phyloP scores from a whole-genome alignment of 1,140 invertebrate species.

The Bombus waltoni region DNA sequence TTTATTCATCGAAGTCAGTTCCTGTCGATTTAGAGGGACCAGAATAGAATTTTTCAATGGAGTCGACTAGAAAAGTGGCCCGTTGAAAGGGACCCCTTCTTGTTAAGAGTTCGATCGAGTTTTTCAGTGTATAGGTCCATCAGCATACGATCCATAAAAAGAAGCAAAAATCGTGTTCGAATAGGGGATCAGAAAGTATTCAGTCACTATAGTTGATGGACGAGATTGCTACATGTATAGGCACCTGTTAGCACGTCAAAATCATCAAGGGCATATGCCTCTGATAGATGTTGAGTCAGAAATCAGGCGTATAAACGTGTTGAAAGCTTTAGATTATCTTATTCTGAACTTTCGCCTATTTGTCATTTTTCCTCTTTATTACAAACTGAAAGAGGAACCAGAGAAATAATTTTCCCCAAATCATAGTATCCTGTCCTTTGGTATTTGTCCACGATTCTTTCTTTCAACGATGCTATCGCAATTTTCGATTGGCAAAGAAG shows the following conservation, averaged over 20 bases:
- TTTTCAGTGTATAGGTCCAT: background rate
- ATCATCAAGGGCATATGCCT: background rate
- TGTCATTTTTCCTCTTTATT: background rate
- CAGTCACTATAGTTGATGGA: conserved; percentile 13
- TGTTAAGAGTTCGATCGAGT: background rate
- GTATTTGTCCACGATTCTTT: background rate
- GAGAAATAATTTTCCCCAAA: background rate
- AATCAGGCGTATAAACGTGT: background rate
- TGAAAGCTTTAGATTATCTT: background rate
- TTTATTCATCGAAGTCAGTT: background rate
- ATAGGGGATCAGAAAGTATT: conserved; percentile 3
- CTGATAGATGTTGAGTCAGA: conserved; percentile 3
- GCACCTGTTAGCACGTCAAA: conserved; percentile 17
- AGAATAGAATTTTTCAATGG: background rate
- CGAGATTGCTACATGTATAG: background rate
- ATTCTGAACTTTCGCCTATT: background rate
- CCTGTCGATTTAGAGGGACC: background rate
- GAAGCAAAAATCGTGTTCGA: background rate
- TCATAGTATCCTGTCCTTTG: too few species aligned
- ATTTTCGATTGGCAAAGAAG: background rate
- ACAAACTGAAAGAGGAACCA: background rate
- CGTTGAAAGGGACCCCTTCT: conserved; percentile 9
- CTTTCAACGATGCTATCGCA: background rate
- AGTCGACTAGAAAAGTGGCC: background rate
- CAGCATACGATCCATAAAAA: background rate